Conservation (phyloP, 2,888 invertebrate species). For the Cheilosia grossa region DNA sequence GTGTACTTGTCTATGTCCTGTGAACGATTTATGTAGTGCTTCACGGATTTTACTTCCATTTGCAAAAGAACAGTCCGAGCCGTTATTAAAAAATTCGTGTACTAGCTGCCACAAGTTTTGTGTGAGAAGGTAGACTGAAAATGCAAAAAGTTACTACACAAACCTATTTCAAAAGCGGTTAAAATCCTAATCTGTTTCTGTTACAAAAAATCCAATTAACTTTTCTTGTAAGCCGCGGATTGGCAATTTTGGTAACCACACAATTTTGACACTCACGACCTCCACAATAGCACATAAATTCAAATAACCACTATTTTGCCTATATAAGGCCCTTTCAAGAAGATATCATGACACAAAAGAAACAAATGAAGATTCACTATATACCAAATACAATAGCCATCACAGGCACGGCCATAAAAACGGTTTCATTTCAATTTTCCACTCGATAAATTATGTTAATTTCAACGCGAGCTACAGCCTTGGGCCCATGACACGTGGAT, state of each 20-base stretch:
- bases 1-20: too few species aligned
- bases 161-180: too few species aligned
- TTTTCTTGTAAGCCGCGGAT: too few species aligned
- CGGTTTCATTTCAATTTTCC: slow-evolving; percentile 61
- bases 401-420: neutral
- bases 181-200: too few species aligned
- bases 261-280: neutral
- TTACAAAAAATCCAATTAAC: too few species aligned
- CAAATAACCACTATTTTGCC: neutral
- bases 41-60: too few species aligned
- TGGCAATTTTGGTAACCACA: neutral
- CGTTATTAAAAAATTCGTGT: too few species aligned
- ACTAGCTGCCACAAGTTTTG: too few species aligned
- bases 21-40: too few species aligned
- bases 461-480: slow-evolving; percentile 47
- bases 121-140: too few species aligned
- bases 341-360: neutral
- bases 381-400: neutral
- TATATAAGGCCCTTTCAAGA: neutral
- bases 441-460: slow-evolving; percentile 68
- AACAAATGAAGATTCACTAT: slow-evolving; percentile 3
- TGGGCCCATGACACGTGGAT: slow-evolving; percentile 54
- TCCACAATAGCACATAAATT: neutral
- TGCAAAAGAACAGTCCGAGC: too few species aligned
- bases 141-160: too few species aligned